Conservation (phyloP, 1,140 invertebrate genomes). For the Cotesia vestalis region DNA sequence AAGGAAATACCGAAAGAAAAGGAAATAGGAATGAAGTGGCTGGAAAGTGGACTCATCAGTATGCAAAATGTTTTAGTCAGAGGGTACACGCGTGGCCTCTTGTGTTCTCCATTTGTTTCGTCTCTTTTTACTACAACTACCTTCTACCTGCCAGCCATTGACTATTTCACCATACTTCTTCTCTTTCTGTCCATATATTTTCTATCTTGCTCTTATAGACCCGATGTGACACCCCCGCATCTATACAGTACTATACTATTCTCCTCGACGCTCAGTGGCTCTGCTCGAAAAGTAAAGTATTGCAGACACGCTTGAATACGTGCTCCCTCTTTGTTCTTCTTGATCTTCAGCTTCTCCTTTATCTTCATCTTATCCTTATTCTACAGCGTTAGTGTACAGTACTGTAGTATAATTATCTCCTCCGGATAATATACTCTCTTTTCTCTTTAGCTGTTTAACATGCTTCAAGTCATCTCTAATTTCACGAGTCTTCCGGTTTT, state of each 20-base stretch:
- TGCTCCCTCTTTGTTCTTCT: conserved; percentile 5
- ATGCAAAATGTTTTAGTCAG: conserved; percentile 53
- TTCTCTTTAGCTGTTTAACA: neutral
- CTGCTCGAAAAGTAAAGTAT: no score
- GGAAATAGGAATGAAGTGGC: conserved; percentile 49
- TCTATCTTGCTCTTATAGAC: neutral
- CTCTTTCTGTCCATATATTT: neutral
- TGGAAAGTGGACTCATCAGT: conserved; percentile 56
- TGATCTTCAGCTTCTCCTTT: neutral
- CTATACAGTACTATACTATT: no score
- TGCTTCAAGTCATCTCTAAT: conserved; percentile 11
- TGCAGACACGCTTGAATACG: no score
- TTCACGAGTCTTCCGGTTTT: conserved; percentile 13
- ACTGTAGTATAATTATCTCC: neutral
- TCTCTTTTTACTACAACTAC: conserved; percentile 22
- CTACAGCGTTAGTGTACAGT: neutral
- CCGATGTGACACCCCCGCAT: no score
- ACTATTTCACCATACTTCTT: conserved; percentile 14
- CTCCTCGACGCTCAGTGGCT: no score
- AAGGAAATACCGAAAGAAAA: conserved; percentile 50
- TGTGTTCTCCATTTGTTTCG: conserved; percentile 46
- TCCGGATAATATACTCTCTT: neutral
- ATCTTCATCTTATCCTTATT: neutral
- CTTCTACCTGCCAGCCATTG: conserved; percentile 3
- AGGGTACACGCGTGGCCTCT: conserved; percentile 45